These are phyloP conservation scores for Branchellion lobata DNA, from an alignment of 2,888 invertebrate genomes.

Conservation along the genomic window DNA sequence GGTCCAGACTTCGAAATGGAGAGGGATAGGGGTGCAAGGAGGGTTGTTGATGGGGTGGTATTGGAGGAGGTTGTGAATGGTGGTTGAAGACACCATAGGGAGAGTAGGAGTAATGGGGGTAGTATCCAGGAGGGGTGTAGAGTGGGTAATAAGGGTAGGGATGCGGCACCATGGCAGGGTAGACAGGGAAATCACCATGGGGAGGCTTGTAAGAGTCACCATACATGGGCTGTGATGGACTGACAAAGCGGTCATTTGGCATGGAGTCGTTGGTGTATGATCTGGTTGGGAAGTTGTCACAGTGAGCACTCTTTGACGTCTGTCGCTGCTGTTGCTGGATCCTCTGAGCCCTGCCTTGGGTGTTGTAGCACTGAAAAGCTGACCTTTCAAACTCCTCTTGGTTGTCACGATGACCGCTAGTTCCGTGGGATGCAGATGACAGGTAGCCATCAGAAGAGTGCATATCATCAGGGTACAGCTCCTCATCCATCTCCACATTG, in stretches of 20 bases:
- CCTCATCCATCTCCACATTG: neutral
- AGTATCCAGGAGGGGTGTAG: conserved; percentile 25
- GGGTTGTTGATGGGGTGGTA: neutral
- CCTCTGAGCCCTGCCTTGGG: neutral
- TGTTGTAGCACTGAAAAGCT: conserved; percentile 2
- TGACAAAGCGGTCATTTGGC: neutral
- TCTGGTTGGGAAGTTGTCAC: neutral
- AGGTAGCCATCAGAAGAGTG: neutral
- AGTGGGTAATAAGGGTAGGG: conserved; percentile 30
- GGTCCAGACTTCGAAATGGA: conserved; percentile 17
- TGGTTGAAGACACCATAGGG: neutral
- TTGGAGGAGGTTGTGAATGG: neutral
- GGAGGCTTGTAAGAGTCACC: neutral
- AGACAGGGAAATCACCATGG: neutral
- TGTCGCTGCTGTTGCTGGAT: conserved; percentile 17
- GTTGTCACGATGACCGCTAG: no score
- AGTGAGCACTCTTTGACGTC: neutral
- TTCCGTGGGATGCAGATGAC: neutral
- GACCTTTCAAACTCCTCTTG: neutral
- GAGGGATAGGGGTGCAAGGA: neutral
- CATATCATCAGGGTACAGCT: neutral
- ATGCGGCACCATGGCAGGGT: conserved; percentile 13
- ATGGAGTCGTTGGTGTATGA: neutral
- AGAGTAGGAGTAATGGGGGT: conserved; percentile 12
- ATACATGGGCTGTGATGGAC: neutral